Evolutionary conservation across 2,113 vertebrate genomes (phyloP), one percentile per base, ranked within the genome.

Genomic region (Marcusenius ussheri): DNA sequence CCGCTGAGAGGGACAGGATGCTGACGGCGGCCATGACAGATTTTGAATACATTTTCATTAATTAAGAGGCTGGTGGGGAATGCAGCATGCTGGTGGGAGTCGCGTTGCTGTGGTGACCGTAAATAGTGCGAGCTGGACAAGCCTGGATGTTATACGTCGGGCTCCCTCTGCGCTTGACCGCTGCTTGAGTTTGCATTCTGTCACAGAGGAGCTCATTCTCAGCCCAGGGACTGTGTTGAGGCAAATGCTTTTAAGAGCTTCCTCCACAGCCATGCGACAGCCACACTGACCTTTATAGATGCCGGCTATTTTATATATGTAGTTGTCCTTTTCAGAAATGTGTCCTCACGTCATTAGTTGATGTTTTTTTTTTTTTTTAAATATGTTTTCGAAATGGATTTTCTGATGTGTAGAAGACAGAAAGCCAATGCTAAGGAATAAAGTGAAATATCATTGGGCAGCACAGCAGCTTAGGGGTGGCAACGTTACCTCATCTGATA

Each of bases 21-120:
- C 66, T 70, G 46, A 88, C 0, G 13, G 90, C 84, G 49, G 89
- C 50, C 80, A 83, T 92, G 92, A 89, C 92, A 92, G 90, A 91
- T 93, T 83, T 87, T 90, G 90, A 91, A 93, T 93, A 90, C 90
- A 91, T 95, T 94, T 94, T 93, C 88, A 92, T 91, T 93, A 94
- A 92, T 94, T 93, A 93, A 89, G 92, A 17, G 89, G 90, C 91
- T 86, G 89, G 91, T 89, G 91, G 56, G 92, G 88, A 95, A 93
- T 90, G 91, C 92, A 83, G 91, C 91, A 89, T 87, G 91, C 92
- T 92, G 93, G 83, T 90, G 94, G 90, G 47, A 91, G 84, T 90
- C 85, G 89, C 74, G 89, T 91, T 88, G 92, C 53, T 88, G 51
- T 47, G 87, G 50, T 24, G 19, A 39, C 62, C 92, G 92, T 92